Evolutionary conservation across 2,113 vertebrate species (phyloP).

Genomic region (Oxyruncus cristatus): DNA sequence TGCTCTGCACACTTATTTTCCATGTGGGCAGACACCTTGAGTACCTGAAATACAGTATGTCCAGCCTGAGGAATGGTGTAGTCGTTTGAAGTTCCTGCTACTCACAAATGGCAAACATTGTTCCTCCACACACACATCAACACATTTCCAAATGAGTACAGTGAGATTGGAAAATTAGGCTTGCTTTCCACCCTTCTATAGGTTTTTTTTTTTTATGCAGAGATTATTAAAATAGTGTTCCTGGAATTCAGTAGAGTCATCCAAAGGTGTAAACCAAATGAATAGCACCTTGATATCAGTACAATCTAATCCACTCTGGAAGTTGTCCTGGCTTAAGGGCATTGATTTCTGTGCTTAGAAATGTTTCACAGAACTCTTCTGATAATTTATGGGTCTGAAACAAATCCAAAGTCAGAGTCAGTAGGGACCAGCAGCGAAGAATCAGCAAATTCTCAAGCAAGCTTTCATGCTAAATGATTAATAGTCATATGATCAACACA

Average conservation of each 20-base stretch:
- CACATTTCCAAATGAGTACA: rapidly evolving
- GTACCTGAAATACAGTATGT: neutral
- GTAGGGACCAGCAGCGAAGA: neutral
- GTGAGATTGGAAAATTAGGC: neutral
- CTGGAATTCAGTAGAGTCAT: neutral
- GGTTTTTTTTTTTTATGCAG: neutral
- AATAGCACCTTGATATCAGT: neutral
- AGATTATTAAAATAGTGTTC: neutral
- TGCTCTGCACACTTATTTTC: neutral
- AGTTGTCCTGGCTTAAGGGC: neutral
- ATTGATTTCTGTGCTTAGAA: neutral
- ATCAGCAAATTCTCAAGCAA: neutral
- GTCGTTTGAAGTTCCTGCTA: neutral
- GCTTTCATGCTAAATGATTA: conserved; percentile 7
- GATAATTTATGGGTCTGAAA: neutral
- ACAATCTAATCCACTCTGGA: neutral
- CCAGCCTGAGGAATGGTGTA: neutral
- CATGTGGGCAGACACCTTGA: neutral
- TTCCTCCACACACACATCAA: neutral
- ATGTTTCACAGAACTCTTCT: neutral
- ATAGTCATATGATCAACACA: neutral
- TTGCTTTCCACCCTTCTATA: neutral
- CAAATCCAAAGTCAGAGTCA: neutral
- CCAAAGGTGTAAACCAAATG: neutral
- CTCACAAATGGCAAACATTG: neutral